phyloP scores from a whole-genome alignment of 2,888 invertebrate genomes.

The Drepanosiphum platanoidis region DNA sequence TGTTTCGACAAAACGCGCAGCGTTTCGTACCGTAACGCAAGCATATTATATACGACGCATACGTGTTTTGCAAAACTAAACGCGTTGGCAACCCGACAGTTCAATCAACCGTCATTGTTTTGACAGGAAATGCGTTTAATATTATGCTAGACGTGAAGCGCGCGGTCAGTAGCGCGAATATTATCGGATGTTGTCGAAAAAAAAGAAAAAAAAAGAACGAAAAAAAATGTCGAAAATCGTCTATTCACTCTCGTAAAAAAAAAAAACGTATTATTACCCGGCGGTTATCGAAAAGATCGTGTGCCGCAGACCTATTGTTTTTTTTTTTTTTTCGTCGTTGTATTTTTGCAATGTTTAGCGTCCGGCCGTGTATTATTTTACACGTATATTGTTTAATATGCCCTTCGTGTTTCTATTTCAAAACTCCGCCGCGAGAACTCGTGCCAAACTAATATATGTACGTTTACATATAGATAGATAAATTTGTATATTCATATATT shows the following conservation, averaged over 20 bases:
- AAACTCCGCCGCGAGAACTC: background rate
- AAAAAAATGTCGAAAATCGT: background rate
- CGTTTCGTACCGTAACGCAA: background rate
- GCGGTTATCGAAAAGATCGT: background rate
- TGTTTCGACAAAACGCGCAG: background rate
- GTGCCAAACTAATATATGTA: background rate
- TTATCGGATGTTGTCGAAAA: background rate
- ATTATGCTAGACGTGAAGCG: constrained; percentile 17
- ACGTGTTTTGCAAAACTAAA: constrained; percentile 37
- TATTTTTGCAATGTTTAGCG: background rate
- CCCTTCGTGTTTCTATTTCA: background rate
- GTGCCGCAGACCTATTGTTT: background rate
- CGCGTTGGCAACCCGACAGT: constrained; percentile 46
- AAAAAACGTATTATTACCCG: background rate
- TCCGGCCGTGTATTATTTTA: background rate
- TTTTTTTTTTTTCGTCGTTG: background rate
- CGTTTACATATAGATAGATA: no score
- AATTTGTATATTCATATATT: no score
- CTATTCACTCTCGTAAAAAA: background rate
- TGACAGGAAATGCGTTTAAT: constrained; percentile 43
- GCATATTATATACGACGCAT: background rate
- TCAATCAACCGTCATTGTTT: constrained; percentile 44
- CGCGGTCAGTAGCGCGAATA: constrained; percentile 48
- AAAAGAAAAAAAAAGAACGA: background rate
- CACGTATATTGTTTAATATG: background rate